These are phyloP conservation scores for Bellardia bayeri DNA, from an alignment of 2,888 invertebrate species.

Conservation along the genomic window DNA sequence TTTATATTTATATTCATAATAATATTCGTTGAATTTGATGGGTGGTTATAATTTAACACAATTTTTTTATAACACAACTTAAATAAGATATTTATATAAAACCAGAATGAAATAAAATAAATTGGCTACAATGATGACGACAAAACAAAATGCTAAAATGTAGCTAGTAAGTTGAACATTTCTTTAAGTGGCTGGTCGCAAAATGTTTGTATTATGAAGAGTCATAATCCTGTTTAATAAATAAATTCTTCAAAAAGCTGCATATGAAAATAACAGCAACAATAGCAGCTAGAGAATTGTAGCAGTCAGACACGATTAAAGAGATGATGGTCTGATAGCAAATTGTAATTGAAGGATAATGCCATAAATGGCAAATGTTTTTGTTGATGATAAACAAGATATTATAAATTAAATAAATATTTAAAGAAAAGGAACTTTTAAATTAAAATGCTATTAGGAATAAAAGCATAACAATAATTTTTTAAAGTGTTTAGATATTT, in stretches of 20 bases:
- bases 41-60: slow-evolving; percentile 66
- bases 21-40: slow-evolving; percentile 60
- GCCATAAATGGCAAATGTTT: slow-evolving; percentile 16
- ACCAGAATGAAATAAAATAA: slow-evolving; percentile 32
- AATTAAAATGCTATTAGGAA: background rate
- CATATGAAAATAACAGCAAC: background rate
- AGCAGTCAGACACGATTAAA: slow-evolving; percentile 41
- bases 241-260: background rate
- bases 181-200: slow-evolving; percentile 12
- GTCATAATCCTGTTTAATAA: slow-evolving; percentile 33
- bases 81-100: background rate
- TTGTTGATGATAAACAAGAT: background rate
- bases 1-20: slow-evolving; percentile 52
- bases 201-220: background rate
- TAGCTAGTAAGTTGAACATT: slow-evolving; percentile 20
- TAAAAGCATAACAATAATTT: background rate
- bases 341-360: slow-evolving; percentile 11
- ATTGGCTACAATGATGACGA: slow-evolving; percentile 5
- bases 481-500: background rate
- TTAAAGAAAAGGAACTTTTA: background rate
- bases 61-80: slow-evolving; percentile 46
- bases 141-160: background rate
- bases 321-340: slow-evolving; percentile 2
- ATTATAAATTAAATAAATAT: background rate
- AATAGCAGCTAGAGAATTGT: background rate